Evolutionary conservation across 2,797 vertebrate genomes (phyloP), one percentile per base, ranked within the genome.

Genomic region (Hypotaenidia okinawae): DNA sequence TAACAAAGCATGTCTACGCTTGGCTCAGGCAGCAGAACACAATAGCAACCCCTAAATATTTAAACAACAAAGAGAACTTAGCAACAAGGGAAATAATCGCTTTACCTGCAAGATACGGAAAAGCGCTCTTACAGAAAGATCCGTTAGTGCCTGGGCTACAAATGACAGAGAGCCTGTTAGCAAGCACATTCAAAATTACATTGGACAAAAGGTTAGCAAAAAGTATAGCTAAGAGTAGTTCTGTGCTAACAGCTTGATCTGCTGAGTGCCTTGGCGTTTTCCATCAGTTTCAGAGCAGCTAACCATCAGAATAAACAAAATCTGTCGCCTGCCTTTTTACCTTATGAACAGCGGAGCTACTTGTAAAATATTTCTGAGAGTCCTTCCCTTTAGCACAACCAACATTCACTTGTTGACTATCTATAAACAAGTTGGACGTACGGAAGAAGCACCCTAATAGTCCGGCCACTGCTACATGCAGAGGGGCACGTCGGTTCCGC

Each of bases 31-130:
- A 33, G 35, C 23, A 37, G 70, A 93, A 94, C 35, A 82, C 70
- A 93, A 43, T 79, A 84, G 70, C 85, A 95, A 95, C 47, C 4
- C 27, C 49, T 79, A 84, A 93, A 94, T 93, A 90, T 88, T 86
- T 91, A 61, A 94, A 63, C 49, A 92, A 93, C 68, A 95, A 76
- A 81, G 13, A 37, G 19, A 93, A 77, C 77, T 76, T 94, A 89
- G 81, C 80, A 92, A 90, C 74, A 54, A 54, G 10, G 13, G 27
- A 74, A 92, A 85, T 55, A 89, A 84, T 7, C 9, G 66, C 35
- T 51, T 78, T 80, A 75, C 80, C 21, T 39, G 4, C 18, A 78
- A 62, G 61, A 70, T 43, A 57, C 1, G 7, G 47, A 66, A 72
- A 81, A 89, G 41, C 33, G 3, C 51, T 93, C 28, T 74, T 88